Percentiles rank a stretch among this genome's conserved stretches.
Evolutionary conservation across 92 coral and sea anemone species (phyloP).

Genomic region (Galaxea fascicularis): DNA sequence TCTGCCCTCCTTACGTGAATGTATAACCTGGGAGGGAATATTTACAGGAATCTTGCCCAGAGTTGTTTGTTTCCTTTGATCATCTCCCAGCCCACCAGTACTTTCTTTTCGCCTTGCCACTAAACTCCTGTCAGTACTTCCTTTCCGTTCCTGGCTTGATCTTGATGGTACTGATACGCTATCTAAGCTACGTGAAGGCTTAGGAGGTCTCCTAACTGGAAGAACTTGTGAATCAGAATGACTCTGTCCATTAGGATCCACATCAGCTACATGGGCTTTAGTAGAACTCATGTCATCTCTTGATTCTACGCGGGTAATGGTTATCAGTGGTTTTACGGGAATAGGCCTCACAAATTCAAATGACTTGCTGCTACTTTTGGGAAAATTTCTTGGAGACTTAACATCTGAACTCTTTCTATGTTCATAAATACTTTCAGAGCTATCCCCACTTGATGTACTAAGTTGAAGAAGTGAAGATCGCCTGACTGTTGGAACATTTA

Average conservation of each 20-base stretch:
- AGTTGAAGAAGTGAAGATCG: constrained; percentile 82
- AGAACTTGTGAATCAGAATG: constrained; percentile 90
- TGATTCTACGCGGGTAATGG: constrained; percentile 90
- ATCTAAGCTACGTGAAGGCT: constrained; percentile 79
- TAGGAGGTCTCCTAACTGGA: constrained; percentile 48
- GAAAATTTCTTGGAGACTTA: constrained; percentile 79
- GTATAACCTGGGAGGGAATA: constrained; percentile 91
- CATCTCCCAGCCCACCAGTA: constrained; percentile 55
- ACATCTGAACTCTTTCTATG: constrained; percentile 74
- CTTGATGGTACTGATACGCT: constrained; percentile 64
- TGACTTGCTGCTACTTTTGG: constrained; percentile 81
- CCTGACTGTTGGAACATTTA: constrained; percentile 78
- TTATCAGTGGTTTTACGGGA: constrained; percentile 88
- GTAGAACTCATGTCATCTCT: constrained; percentile 84
- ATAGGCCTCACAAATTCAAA: constrained; percentile 97
- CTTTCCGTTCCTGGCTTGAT: constrained; percentile 67
- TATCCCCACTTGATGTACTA: constrained; percentile 92
- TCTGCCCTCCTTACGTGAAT: constrained; percentile 72
- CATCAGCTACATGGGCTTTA: constrained; percentile 60
- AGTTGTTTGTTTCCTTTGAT: constrained; percentile 45
- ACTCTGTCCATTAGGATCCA: constrained; percentile 72
- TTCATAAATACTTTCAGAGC: constrained; percentile 90
- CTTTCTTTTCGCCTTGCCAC: constrained; percentile 69
- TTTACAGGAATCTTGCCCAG: constrained; percentile 87
- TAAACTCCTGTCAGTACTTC: constrained; percentile 67